Percentiles rank a stretch among this genome's conserved stretches.
Conservation (phyloP, 2,797 vertebrate species). For the Enteromius treurensis region DNA sequence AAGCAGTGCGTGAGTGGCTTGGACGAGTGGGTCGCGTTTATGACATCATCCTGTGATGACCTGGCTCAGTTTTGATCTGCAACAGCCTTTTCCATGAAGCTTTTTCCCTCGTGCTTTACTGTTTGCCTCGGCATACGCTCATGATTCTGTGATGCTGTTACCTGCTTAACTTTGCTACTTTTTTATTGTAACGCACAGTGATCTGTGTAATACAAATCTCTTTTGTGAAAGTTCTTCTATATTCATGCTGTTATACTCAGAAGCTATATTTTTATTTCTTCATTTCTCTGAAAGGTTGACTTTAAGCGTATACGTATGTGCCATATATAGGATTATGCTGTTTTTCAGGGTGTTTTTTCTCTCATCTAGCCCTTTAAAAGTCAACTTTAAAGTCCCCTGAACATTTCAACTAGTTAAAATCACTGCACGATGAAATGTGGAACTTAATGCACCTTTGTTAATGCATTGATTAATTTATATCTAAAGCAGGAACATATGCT, state of each 20-base stretch:
- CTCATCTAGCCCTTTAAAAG: slow-evolving; percentile 12
- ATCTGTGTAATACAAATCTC: slow-evolving; percentile 44
- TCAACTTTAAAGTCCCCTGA: neutral
- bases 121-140: neutral
- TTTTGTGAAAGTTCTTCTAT: slow-evolving; percentile 57
- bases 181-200: slow-evolving; percentile 41
- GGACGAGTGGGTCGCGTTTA: slow-evolving; percentile 92
- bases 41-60: slow-evolving; percentile 80
- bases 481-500: slow-evolving; percentile 6
- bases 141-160: slow-evolving; percentile 3
- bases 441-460: slow-evolving; percentile 40
- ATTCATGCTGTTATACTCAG: slow-evolving; percentile 33
- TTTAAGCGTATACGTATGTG: slow-evolving; percentile 13
- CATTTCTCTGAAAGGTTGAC: slow-evolving; percentile 33
- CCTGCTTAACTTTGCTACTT: slow-evolving; percentile 55
- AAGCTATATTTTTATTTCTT: slow-evolving; percentile 46
- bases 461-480: neutral
- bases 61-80: slow-evolving; percentile 10
- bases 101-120: neutral
- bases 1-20: slow-evolving; percentile 94
- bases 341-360: neutral
- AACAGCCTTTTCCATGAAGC: neutral
- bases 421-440: neutral
- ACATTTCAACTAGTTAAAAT: slow-evolving; percentile 4
- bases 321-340: neutral